phyloP scores from a whole-genome alignment of 2,113 vertebrate genomes.

The Limanda limanda region DNA sequence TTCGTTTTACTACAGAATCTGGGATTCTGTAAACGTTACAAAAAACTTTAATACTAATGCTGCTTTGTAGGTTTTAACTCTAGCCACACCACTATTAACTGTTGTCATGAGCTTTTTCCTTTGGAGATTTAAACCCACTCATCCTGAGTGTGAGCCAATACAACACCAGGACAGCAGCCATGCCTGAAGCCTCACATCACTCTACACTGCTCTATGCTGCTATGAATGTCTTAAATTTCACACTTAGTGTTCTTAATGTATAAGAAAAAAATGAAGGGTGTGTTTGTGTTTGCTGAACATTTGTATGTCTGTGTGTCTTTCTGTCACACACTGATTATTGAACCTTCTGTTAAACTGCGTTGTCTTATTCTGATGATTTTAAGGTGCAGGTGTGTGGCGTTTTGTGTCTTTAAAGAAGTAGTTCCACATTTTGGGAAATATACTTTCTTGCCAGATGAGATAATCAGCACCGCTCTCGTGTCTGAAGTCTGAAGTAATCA shows the following conservation, averaged over 20 bases:
- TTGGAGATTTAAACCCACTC: background rate
- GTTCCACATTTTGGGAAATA: conserved; percentile 15
- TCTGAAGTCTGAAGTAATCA: background rate
- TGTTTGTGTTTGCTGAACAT: background rate
- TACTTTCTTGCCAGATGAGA: background rate
- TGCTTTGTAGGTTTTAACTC: conserved; percentile 56
- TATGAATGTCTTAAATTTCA: conserved; percentile 29
- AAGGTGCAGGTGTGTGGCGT: background rate
- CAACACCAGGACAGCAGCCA: conserved; percentile 10
- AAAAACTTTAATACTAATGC: conserved; percentile 30
- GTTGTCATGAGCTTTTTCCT: conserved; percentile 10
- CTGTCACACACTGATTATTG: background rate
- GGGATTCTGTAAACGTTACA: background rate
- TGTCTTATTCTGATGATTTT: conserved; percentile 2
- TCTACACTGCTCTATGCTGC: conserved; percentile 14
- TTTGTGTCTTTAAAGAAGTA: conserved; percentile 29
- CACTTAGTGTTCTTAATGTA: conserved; percentile 42
- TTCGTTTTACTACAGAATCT: background rate
- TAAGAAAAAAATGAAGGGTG: conserved; percentile 15
- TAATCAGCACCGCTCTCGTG: background rate
- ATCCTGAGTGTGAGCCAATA: conserved; percentile 1
- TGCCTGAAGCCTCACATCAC: conserved; percentile 34
- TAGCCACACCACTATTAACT: conserved; percentile 38
- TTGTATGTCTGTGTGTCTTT: conserved; percentile 4
- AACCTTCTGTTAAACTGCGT: conserved; percentile 4